Base-by-base conservation (phyloP, 2,888 invertebrate species). In the Homarus gammarus region DNA sequence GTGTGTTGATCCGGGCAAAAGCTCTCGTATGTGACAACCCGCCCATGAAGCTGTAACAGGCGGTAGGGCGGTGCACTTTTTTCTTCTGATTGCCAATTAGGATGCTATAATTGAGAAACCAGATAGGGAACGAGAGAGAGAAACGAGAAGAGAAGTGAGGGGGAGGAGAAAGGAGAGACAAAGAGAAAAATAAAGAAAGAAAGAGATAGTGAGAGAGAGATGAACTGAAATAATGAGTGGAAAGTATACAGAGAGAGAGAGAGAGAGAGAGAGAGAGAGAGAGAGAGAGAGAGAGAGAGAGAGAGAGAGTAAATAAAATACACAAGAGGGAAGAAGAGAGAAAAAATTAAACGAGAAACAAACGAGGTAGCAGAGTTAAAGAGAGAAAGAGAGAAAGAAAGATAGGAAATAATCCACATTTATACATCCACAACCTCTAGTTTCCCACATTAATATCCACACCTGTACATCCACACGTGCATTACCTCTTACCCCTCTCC, bases 241-340 rank as follows among this genome's bases (percentile, higher is more conserved):
- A n/a, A n/a, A n/a, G n/a, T n/a, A n/a, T n/a, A n/a, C n/a, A n/a
- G 64, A 64, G 64, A 64, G 64, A 64, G 64, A 64, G 64, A 64
- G 64, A 72, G 31, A n/a, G 31, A 31, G 27, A 27, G 31, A 27
- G 31, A 64, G 64, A 64, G 27, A 64, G 64, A 64, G 27, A 64
- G 64, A 64, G 27, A 64, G 64, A 64, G 27, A 5, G 64, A 64
- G 8, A 15, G 64, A 64, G 8, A 64, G 64, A 64, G 64, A 72
- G 33, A 72, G 3, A 72, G 31, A 31, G n/a, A n/a, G n/a, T n/a
- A n/a, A n/a, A n/a, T n/a, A n/a, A n/a, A n/a, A n/a, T n/a, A n/a
- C n/a, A n/a, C n/a, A n/a, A n/a, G n/a, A n/a, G n/a, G n/a, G n/a
- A n/a, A n/a, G n/a, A n/a, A n/a, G n/a, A n/a, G n/a, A n/a, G n/a